These are phyloP conservation scores for Botia kubotai DNA, from an alignment of 2,797 vertebrate species.

Conservation along the genomic window DNA sequence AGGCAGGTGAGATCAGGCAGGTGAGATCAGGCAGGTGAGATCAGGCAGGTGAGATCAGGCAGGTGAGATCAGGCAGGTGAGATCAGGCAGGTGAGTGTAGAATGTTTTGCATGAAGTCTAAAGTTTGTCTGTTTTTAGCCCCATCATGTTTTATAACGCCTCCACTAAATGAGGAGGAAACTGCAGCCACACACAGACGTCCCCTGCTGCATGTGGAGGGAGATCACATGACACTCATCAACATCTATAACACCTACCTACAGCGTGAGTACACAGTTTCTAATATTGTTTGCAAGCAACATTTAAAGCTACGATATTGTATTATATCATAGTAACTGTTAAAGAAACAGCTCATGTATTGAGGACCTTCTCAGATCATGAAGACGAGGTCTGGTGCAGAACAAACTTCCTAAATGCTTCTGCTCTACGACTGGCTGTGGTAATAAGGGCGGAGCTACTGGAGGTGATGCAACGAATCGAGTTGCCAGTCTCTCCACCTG, in stretches of 20 bases:
- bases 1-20: neutral
- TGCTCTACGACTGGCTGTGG: slow-evolving; percentile 82
- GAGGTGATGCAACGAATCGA: slow-evolving; percentile 93
- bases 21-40: neutral
- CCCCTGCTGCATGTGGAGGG: slow-evolving; percentile 85
- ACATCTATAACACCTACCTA: slow-evolving; percentile 87
- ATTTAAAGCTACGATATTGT: neutral
- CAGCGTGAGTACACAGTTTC: slow-evolving; percentile 78
- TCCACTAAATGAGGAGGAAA: slow-evolving; percentile 78
- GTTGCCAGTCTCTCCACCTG: slow-evolving; percentile 88
- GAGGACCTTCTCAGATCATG: slow-evolving; percentile 73
- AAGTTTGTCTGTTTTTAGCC: slow-evolving; percentile 68
- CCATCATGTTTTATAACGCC: slow-evolving; percentile 84
- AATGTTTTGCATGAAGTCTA: neutral
- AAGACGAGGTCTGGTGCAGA: slow-evolving; percentile 87
- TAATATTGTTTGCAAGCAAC: no score
- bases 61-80: no score
- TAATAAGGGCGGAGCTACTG: slow-evolving; percentile 86
- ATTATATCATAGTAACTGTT: neutral
- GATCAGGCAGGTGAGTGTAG: neutral
- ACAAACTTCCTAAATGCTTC: slow-evolving; percentile 82
- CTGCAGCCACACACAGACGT: slow-evolving; percentile 74
- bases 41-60: no score
- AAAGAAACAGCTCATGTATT: neutral
- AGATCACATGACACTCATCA: slow-evolving; percentile 94